These are phyloP conservation scores for Lepus americanus DNA, from an alignment of 2,113 vertebrate genomes.

Conservation along the genomic window DNA sequence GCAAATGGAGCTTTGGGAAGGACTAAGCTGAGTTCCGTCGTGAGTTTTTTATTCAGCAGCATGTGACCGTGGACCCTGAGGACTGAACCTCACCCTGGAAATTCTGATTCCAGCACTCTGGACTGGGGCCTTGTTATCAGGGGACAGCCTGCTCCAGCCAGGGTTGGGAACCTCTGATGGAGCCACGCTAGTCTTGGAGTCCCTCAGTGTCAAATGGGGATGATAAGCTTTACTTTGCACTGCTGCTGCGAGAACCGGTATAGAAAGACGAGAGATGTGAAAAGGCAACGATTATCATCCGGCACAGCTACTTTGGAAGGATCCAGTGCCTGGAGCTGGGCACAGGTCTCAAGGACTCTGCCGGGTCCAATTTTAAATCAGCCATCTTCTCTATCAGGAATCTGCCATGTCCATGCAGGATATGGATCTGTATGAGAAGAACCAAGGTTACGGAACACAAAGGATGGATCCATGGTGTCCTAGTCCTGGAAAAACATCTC, in stretches of 20 bases:
- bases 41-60: neutral
- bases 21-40: neutral
- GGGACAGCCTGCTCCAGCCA: neutral
- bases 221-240: neutral
- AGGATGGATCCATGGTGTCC: neutral
- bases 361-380: neutral
- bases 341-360: neutral
- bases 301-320: neutral
- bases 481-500: neutral
- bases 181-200: neutral
- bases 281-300: neutral
- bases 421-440: neutral
- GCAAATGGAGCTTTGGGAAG: neutral
- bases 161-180: neutral
- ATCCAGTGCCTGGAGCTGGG: neutral
- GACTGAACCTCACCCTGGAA: neutral
- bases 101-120: neutral
- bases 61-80: neutral
- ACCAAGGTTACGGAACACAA: neutral
- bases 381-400: neutral
- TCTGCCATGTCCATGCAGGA: neutral
- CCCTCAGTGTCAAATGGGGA: neutral
- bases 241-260: neutral
- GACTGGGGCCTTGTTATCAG: neutral
- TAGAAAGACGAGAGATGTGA: neutral